These are phyloP conservation scores for Ammospiza caudacuta DNA, from an alignment of 2,113 vertebrate genomes.

Conservation along the genomic window DNA sequence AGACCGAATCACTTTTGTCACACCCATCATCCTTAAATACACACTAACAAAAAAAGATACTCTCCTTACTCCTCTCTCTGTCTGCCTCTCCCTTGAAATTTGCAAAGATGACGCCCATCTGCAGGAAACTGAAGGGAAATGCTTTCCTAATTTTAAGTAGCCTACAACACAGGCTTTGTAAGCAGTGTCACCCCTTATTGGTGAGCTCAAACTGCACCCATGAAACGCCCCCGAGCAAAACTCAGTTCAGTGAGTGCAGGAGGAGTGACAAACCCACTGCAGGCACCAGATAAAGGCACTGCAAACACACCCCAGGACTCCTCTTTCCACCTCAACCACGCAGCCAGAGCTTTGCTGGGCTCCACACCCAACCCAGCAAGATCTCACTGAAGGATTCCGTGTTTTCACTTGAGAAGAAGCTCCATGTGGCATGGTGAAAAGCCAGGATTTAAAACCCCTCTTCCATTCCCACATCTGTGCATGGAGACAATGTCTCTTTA, in stretches of 20 bases:
- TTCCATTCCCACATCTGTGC: neutral
- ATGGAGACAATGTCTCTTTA: neutral
- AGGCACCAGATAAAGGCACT: neutral
- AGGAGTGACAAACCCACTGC: neutral
- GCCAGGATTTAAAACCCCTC: neutral
- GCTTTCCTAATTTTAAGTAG: neutral
- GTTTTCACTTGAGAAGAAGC: neutral
- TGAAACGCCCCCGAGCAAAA: neutral
- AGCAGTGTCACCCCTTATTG: neutral
- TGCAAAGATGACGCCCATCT: neutral
- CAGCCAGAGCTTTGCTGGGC: neutral
- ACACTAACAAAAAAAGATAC: neutral
- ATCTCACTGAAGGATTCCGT: neutral
- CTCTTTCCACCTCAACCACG: neutral
- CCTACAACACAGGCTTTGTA: neutral
- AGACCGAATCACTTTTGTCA: neutral
- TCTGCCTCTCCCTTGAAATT: neutral
- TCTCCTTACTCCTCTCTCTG: neutral
- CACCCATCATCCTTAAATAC: neutral
- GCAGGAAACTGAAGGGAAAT: neutral
- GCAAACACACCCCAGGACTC: neutral
- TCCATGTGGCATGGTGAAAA: neutral
- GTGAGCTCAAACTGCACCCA: neutral
- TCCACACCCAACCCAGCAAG: accelerated
- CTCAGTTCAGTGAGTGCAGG: neutral